Evolutionary conservation across 2,888 invertebrate genomes (phyloP).

Genomic region (Protophormia terraenovae): DNA sequence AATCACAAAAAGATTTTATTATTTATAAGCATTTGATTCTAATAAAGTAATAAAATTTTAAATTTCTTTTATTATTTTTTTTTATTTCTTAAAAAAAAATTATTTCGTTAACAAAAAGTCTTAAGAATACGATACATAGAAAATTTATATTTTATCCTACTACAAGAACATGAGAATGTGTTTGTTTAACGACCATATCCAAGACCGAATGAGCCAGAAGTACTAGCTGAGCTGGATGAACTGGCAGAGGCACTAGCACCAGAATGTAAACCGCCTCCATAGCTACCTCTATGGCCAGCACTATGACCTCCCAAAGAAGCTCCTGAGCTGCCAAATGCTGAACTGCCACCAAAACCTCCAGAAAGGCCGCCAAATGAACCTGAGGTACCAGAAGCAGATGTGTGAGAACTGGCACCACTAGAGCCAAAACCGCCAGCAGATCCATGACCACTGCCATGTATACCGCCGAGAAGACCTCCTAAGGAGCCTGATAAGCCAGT

Average conservation of each 20-base stretch:
- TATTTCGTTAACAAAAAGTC: conserved; percentile 12
- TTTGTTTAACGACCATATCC: conserved; percentile 9
- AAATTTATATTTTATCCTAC: background rate
- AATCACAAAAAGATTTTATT: no score
- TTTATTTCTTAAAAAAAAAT: background rate
- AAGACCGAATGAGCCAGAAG: conserved; percentile 6
- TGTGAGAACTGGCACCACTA: background rate
- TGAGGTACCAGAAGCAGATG: background rate
- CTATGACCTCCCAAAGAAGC: background rate
- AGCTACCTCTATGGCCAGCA: background rate
- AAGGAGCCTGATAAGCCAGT: background rate
- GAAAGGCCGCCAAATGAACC: conserved; percentile 10
- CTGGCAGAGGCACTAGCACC: background rate
- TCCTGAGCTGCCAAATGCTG: no score
- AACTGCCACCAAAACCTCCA: conserved; percentile 5
- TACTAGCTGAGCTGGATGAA: background rate
- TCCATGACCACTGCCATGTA: background rate
- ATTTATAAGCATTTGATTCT: no score
- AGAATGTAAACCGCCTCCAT: background rate
- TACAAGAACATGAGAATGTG: background rate
- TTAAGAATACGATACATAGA: background rate
- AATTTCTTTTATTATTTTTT: no score
- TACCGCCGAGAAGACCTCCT: background rate
- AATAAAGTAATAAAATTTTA: no score
- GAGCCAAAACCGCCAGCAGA: background rate